Conservation (phyloP, 1,140 invertebrate species). For the Brachionus paranguensis region DNA sequence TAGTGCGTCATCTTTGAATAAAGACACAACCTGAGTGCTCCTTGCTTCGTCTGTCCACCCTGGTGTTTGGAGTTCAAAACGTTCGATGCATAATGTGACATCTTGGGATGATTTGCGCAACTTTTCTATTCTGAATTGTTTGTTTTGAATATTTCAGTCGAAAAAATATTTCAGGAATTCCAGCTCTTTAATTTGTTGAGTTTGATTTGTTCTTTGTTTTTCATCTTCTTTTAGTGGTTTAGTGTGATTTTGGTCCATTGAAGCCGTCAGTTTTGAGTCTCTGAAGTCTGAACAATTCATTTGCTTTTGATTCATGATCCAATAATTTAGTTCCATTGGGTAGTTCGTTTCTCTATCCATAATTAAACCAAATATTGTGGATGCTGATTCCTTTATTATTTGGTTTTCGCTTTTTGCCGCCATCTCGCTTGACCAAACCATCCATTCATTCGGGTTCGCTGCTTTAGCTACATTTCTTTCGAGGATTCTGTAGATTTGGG, state of each 20-base stretch:
- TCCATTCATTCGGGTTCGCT: neutral
- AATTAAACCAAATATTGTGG: neutral
- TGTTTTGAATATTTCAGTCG: slow-evolving; percentile 2
- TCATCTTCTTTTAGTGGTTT: neutral
- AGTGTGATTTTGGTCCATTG: neutral
- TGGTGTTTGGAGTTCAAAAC: neutral
- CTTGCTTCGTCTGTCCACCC: neutral
- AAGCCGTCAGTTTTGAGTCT: neutral
- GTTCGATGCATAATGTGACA: neutral
- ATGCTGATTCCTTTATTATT: neutral
- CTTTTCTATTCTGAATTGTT: neutral
- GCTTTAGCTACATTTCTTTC: neutral
- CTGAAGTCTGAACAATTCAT: neutral
- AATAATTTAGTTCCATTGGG: neutral
- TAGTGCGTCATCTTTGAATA: neutral
- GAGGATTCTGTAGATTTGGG: neutral
- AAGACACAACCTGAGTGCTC: neutral
- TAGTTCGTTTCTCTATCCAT: neutral
- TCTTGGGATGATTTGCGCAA: neutral
- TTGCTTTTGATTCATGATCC: neutral
- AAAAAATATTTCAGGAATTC: neutral
- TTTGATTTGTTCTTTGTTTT: neutral
- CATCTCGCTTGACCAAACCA: neutral
- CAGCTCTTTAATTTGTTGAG: neutral
- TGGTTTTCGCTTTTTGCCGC: neutral